Conservation (phyloP, 2,113 vertebrate genomes). For the cat (Felis catus) region DNA sequence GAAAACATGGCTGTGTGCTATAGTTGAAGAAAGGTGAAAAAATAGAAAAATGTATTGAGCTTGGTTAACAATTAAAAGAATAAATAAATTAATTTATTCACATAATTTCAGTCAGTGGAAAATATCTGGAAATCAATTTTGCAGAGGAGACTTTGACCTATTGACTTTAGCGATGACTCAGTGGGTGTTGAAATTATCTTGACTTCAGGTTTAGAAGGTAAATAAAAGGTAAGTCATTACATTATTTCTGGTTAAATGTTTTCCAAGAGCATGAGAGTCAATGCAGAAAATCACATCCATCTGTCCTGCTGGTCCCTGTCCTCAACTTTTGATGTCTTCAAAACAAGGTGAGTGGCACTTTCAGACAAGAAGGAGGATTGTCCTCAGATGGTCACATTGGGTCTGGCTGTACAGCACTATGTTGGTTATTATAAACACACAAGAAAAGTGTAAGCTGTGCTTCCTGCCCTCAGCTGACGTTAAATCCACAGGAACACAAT, state of each 20-base stretch:
- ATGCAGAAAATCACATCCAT: conserved; percentile 18
- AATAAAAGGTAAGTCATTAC: conserved; percentile 85
- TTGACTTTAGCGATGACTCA: conserved; percentile 47
- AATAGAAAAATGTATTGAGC: not conserved
- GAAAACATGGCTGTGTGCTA: not conserved
- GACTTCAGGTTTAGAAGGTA: conserved; percentile 75
- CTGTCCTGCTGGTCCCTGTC: not conserved
- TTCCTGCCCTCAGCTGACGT: not conserved
- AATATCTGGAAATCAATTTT: conserved; percentile 49
- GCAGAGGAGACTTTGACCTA: conserved; percentile 16
- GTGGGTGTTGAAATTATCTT: conserved; percentile 3
- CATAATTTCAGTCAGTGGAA: conserved; percentile 19
- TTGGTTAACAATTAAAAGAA: not conserved
- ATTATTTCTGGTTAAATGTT: conserved; percentile 75
- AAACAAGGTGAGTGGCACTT: not conserved
- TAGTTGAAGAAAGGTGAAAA: not conserved
- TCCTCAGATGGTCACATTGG: not conserved
- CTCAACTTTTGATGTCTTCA: not conserved
- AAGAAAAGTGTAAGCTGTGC: not conserved
- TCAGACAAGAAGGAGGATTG: not conserved
- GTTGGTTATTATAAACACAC: not conserved
- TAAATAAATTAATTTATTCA: not conserved
- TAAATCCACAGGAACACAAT: not conserved
- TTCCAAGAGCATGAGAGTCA: conserved; percentile 69
- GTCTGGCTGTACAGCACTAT: not conserved